Percentiles rank a stretch among this genome's conserved stretches.
Conservation (phyloP, 2,797 vertebrate genomes). For the Echeneis naucrates region DNA sequence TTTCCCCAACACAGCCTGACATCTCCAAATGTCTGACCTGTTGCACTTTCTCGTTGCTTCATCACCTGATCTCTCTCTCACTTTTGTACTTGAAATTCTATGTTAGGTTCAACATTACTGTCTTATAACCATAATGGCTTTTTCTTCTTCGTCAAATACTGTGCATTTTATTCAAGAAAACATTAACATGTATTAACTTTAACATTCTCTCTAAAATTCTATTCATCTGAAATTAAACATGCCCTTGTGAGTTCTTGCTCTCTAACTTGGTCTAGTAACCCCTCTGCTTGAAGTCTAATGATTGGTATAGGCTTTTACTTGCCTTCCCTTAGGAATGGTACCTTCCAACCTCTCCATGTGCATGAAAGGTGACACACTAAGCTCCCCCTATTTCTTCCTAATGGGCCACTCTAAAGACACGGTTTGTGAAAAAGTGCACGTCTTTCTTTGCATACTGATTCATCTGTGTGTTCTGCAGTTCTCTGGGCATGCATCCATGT, state of each 20-base stretch:
- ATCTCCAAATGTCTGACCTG: conserved; percentile 3
- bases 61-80: conserved; percentile 6
- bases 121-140: conserved; percentile 41
- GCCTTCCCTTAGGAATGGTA: conserved; percentile 99
- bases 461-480: conserved; percentile 61
- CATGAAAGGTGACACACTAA: conserved; percentile 99
- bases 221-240: conserved; percentile 37
- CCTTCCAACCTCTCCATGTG: conserved; percentile 99
- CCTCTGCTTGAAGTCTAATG: conserved; percentile 95
- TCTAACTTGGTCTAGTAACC: conserved; percentile 86
- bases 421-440: conserved; percentile 99
- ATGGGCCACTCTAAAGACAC: conserved; percentile 99
- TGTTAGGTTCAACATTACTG: conserved; percentile 29
- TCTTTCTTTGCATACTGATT: conserved; percentile 81
- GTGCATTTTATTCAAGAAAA: conserved; percentile 33
- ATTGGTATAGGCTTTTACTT: conserved; percentile 99
- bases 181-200: conserved; percentile 66
- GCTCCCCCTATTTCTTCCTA: conserved; percentile 99
- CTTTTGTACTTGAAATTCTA: conserved; percentile 24
- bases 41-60: conserved; percentile 2
- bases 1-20: conserved; percentile 59
- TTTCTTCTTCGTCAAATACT: conserved; percentile 17
- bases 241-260: conserved; percentile 32
- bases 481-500: conserved; percentile 43
- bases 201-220: conserved; percentile 36